Evolutionary conservation across 2,113 vertebrate species (phyloP), one percentile per base, ranked within the genome.

Genomic region (Hymenochirus boettgeri): DNA sequence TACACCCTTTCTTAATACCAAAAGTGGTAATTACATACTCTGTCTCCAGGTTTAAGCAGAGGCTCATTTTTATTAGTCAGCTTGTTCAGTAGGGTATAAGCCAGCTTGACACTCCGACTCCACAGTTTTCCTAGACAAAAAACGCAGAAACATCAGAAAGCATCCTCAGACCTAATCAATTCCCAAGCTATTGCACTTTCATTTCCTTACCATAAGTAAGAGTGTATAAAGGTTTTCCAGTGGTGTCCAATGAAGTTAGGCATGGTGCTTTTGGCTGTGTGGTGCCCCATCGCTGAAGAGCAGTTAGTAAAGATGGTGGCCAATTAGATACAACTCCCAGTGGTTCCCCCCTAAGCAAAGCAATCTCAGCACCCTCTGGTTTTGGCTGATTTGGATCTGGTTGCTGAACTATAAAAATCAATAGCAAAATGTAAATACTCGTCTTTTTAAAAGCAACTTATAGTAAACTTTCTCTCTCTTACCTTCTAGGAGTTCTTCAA

Each of bases 401-500:
- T 55, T 94, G 93, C 76, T 93, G 93, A 74, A 95, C 96, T 98
- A 63, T 51, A 82, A 74, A 0, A 31, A 9, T 76, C 18, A 57
- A 53, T 5, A 39, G 15, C 2, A 58, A 5, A 21, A 18, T 29
- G 17, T 27, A 8, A 39, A 19, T 10, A 18, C 7, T 2, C 5
- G 13, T 12, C 39, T 42, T 17, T 4, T 1, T 51, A 27, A 21
- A 55, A 0, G 15, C 50, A 39, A 26, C 0, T 35, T 3, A 9
- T 51, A 17, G n/a, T 23, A 13, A 19, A 21, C 29, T 29, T 18
- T 18, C n/a, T 8, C 11, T 19, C 25, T 5, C 80, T 79, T 83
- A 98, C 95, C 95, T 82, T 96, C 95, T 57, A 98, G 73, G 22
- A 96, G 83, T 52, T 96, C 95, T 83, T 98, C 93, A 69, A 92